Percentiles rank a stretch among this genome's conserved stretches.
phyloP scores from a whole-genome alignment of 2,797 vertebrate species.

The Babyrousa celebensis region DNA sequence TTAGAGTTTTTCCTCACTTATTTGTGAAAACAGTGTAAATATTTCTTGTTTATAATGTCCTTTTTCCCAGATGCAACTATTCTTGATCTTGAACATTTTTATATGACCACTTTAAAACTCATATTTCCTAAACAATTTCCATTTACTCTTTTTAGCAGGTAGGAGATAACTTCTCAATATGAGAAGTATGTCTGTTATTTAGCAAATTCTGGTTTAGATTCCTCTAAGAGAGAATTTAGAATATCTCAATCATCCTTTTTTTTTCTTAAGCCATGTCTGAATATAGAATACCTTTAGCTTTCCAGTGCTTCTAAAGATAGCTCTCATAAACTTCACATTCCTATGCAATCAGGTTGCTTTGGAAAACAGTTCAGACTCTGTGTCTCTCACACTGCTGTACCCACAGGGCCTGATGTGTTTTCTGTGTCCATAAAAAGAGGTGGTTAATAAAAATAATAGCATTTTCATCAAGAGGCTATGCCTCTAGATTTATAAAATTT shows the following conservation, averaged over 20 bases:
- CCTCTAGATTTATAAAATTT: conserved; percentile 69
- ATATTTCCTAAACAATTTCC: conserved; percentile 64
- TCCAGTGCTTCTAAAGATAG: conserved; percentile 72
- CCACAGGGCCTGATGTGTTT: conserved; percentile 65
- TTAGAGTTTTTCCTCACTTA: conserved; percentile 37
- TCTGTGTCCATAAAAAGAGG: conserved; percentile 47
- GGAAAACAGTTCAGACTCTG: conserved; percentile 26
- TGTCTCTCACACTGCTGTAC: conserved; percentile 20
- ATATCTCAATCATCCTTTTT: conserved; percentile 44
- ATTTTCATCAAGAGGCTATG: neutral
- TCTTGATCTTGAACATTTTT: conserved; percentile 64
- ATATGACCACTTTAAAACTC: conserved; percentile 70
- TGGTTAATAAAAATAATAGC: conserved; percentile 32
- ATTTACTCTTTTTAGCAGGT: conserved; percentile 72
- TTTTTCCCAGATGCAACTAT: conserved; percentile 64
- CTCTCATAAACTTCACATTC: conserved; percentile 73
- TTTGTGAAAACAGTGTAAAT: conserved; percentile 58
- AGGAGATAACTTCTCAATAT: conserved; percentile 71
- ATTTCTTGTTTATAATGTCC: conserved; percentile 59
- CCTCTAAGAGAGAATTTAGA: conserved; percentile 61
- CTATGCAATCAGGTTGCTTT: conserved; percentile 73
- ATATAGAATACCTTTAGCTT: conserved; percentile 71
- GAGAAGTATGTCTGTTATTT: conserved; percentile 66
- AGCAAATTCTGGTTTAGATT: conserved; percentile 61
- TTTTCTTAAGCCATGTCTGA: conserved; percentile 37